phyloP scores from a whole-genome alignment of 35 echinoderm and acorn worm species.

The Hemicentrotus pulcherrimus region DNA sequence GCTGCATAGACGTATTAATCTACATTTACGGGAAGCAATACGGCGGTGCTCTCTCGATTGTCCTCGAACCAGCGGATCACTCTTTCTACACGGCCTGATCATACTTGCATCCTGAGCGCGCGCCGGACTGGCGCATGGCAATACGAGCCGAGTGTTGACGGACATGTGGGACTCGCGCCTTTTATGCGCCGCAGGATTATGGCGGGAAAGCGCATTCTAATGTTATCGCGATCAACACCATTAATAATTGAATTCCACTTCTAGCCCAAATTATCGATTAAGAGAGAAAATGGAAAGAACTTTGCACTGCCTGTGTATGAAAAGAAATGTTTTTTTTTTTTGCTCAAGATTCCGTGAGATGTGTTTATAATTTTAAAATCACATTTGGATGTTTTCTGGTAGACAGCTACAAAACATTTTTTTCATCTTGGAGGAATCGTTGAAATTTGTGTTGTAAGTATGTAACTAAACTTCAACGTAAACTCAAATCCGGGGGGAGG shows the following conservation, averaged over 20 bases:
- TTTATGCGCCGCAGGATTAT: background rate
- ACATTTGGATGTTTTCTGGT: no score
- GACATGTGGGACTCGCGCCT: background rate
- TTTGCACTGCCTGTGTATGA: no score
- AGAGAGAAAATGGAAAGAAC: background rate
- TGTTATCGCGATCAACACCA: conserved; percentile 16
- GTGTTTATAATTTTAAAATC: no score
- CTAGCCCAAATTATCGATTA: background rate
- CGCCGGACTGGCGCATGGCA: background rate
- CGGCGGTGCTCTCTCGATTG: background rate
- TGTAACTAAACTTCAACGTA: no score
- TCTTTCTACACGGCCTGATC: background rate
- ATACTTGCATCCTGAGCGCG: background rate
- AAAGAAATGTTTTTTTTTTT: no score
- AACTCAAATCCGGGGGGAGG: no score
- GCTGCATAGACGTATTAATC: background rate
- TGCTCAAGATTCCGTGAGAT: no score
- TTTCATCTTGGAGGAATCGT: no score
- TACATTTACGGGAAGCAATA: background rate
- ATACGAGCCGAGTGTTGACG: background rate
- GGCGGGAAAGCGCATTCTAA: background rate
- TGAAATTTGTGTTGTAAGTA: no score
- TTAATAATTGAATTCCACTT: background rate
- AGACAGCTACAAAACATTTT: no score
- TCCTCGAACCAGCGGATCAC: background rate